Base-by-base conservation (phyloP, 2,888 invertebrate species). In the Pocota personata region DNA sequence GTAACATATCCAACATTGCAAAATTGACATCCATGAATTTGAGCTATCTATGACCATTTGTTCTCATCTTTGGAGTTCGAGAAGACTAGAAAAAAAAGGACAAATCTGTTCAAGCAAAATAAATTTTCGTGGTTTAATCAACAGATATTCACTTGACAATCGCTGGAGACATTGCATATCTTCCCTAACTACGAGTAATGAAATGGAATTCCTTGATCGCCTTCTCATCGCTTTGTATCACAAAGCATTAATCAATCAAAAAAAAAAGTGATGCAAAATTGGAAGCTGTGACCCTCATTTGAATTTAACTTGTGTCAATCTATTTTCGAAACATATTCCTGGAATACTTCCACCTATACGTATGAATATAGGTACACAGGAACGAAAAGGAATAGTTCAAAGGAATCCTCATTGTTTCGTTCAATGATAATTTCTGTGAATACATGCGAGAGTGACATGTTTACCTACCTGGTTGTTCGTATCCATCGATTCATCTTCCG, bases 401-500 rank as follows among this genome's bases (percentile, higher is more conserved):
- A 55, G 27, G 10, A 19, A 27, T 35, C 50, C 6, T 14, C 19
- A 27, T 60, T 72, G 50, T 72, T 40, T 48, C 37, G 16, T 58
- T 50, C 16, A 52, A 21, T 50, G 37, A 58, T 64, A 55, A 32
- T 62, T 35, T 27, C 24, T 43, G 30, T 14, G 48, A 64, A 48
- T 64, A 71, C 16, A 40, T 48, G 4, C 19, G 12, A 66, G 14
- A 32, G 21, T 58, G 57, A 66, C 58, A 60, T 66, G 19, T 60
- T 95, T 93, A 95, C 95, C 93, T 93, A 95, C 95, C 93, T 94
- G 93, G 92, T 94, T 93, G 92, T 94, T 93, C 91, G 94, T 93
- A 90, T 95, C 95, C 89, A 95, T 92, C 14, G 95, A 94, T 90
- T 95, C 95, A 91, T 95, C 95, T 91, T 95, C 95, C 1, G 95